Percentiles rank a stretch among this genome's conserved stretches.
phyloP scores from a whole-genome alignment of 2,113 vertebrate species.

The Bungarus multicinctus region DNA sequence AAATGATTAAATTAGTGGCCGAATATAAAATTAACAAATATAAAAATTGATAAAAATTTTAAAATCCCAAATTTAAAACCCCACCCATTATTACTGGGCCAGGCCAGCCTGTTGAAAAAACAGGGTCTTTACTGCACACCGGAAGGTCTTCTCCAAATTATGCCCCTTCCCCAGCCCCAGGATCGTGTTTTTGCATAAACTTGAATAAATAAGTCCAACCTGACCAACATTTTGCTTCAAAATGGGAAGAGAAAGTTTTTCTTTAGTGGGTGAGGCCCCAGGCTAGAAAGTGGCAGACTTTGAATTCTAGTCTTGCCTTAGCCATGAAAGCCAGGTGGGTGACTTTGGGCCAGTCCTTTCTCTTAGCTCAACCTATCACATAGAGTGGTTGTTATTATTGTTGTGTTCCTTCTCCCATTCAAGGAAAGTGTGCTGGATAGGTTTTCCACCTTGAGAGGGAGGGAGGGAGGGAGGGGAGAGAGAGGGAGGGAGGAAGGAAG shows the following conservation, averaged over 20 bases:
- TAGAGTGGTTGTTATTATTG: not conserved
- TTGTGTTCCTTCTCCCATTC: not conserved
- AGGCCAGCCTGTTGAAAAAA: too few species aligned
- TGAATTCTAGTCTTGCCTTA: not conserved
- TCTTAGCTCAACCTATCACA: not conserved
- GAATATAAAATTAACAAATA: too few species aligned
- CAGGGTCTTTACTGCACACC: too few species aligned
- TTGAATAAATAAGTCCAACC: constrained; percentile 36
- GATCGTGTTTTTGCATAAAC: not conserved
- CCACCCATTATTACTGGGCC: too few species aligned
- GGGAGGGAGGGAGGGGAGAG: rapidly evolving
- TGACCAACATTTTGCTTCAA: constrained; percentile 15
- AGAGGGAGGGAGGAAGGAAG: too few species aligned
- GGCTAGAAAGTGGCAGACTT: not conserved
- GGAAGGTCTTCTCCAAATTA: not conserved
- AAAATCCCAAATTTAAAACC: too few species aligned
- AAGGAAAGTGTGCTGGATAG: not conserved
- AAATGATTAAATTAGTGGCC: too few species aligned
- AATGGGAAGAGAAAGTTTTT: not conserved
- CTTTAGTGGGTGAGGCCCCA: not conserved
- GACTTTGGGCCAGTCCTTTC: not conserved
- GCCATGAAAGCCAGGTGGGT: not conserved
- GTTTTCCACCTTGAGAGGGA: too few species aligned
- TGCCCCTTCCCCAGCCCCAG: not conserved
- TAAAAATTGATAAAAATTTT: too few species aligned